Conservation (phyloP, 2,888 invertebrate genomes). For the Scrobipalpa atriplicella region DNA sequence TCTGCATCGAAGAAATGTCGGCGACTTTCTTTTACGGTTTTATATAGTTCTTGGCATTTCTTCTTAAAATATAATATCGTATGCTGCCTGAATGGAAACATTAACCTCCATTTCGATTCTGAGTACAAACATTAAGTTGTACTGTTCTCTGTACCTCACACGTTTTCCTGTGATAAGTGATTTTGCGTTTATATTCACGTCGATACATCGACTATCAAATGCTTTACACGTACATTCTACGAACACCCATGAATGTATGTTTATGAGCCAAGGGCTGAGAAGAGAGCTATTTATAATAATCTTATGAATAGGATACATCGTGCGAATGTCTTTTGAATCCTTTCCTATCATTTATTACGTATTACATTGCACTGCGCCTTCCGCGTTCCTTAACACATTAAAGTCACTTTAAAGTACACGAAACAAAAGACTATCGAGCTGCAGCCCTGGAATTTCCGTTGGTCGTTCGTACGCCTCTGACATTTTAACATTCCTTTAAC, state of each 20-base stretch:
- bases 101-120: constrained; percentile 32
- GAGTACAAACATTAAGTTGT: constrained; percentile 26
- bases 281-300: constrained; percentile 15
- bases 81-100: constrained; percentile 35
- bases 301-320: constrained; percentile 16
- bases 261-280: constrained; percentile 9
- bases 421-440: constrained; percentile 20
- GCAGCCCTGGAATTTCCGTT: constrained; percentile 8
- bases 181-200: constrained; percentile 25
- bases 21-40: constrained; percentile 14
- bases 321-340: constrained; percentile 6
- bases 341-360: constrained; percentile 10
- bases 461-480: constrained; percentile 7
- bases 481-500: constrained; percentile 20
- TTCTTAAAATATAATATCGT: constrained; percentile 20
- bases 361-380: background rate
- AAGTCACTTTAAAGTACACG: background rate
- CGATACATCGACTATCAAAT: constrained; percentile 21
- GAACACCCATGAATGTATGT: constrained; percentile 20
- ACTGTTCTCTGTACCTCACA: background rate
- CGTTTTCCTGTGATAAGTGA: constrained; percentile 32
- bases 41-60: constrained; percentile 2
- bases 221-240: constrained; percentile 29
- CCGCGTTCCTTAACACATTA: background rate
- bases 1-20: background rate